phyloP scores from a whole-genome alignment of 2,888 invertebrate genomes.

The Apocheima hispidaria region DNA sequence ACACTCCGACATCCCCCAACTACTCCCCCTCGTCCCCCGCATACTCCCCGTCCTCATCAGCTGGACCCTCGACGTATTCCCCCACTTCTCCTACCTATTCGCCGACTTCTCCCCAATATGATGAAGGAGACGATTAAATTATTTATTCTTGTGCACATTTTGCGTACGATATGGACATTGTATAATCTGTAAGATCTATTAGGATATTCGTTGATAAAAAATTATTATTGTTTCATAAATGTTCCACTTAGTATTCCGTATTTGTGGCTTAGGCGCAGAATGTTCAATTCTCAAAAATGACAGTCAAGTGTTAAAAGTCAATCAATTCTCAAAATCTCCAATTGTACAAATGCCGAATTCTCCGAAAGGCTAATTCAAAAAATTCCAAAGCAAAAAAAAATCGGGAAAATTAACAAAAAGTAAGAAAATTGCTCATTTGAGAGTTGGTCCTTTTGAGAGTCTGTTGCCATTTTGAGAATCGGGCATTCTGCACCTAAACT shows the following conservation, averaged over 20 bases:
- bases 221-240: neutral
- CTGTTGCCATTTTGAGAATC: no score
- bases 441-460: no score
- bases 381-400: no score
- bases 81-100: slow-evolving; percentile 82
- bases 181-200: neutral
- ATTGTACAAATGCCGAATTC: no score
- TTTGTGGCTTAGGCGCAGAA: no score
- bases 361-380: no score
- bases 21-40: slow-evolving; percentile 92
- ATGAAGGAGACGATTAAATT: slow-evolving; percentile 82
- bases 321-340: no score
- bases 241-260: neutral
- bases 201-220: neutral
- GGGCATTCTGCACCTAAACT: no score
- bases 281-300: no score
- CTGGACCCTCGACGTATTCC: slow-evolving; percentile 84
- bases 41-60: slow-evolving; percentile 91
- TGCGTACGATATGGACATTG: neutral
- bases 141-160: neutral
- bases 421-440: no score
- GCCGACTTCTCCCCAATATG: slow-evolving; percentile 89
- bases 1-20: slow-evolving; percentile 92
- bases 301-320: no score
- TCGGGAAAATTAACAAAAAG: no score